Base-by-base conservation (phyloP, 2,797 vertebrate species). In the Falco naumanni region DNA sequence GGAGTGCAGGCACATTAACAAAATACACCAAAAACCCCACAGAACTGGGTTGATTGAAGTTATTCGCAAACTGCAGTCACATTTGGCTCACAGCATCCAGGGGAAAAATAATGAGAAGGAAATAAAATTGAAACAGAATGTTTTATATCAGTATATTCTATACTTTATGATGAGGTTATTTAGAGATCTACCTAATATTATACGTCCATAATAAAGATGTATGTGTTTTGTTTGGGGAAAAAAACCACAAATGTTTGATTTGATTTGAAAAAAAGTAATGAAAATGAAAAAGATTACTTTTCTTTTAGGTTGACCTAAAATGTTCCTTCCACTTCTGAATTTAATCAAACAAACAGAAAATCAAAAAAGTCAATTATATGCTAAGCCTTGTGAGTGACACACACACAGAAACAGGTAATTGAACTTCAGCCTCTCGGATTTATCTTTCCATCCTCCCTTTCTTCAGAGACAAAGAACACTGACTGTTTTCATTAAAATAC, bases 401-500 rank as follows among this genome's bases (percentile, higher is more conserved):
- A 41, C 45, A 81, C 24, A 59, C 4, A 76, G 64, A 76, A 96
- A 84, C 39, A 90, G 50, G 65, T 81, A 79, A 90, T 72, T 90
- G 72, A 94, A 95, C 69, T 96, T 76, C 69, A 88, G 61, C 50
- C 61, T 92, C 41, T 56, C 3, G 3, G 28, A 65, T 86, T 84
- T 91, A 70, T 65, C 69, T 75, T 88, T 88, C 51, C 53, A 77
- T 71, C 33, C 34, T 87, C 25, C 11, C 37, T 76, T 90, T 93
- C 65, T 91, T 76, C n/a, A 81, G 64, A 93, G 41, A 77, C 50
- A 78, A 84, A 91, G 60, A 85, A 33, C 8, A 26, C 12, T 59
- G 87, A n/a, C 74, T 69, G n/a, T 63, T 95, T 87, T 78, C 66
- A 75, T 89, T 78, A 96, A 84, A 84, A 94, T 48, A 72, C 39